Base-by-base conservation (phyloP, 1,140 invertebrate species). In the Ridgeia piscesae region DNA sequence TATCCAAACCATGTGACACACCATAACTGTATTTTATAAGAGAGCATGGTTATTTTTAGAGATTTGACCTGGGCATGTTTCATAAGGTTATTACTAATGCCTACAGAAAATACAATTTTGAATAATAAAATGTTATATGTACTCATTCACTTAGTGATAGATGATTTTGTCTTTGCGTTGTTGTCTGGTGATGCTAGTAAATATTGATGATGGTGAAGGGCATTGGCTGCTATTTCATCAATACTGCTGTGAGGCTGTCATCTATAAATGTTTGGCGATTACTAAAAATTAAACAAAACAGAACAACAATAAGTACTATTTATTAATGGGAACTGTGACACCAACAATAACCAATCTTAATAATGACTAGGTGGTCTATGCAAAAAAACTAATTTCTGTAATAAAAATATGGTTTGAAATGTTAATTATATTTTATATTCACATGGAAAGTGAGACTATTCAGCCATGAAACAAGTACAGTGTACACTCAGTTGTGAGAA, bases 221-320 rank as follows among this genome's bases (percentile, higher is more conserved):
- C 42, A 77, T 14, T 77, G 27, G 58, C 58, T 42, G 42, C 58
- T 21, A 77, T 77, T 17, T 77, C 2, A 21, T 77, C 11, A 14
- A 42, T 31, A 21, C 27, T 21, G 27, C 58, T 27, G 50, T 91
- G 50, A 42, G 31, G 27, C 33, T 35, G n/a, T 58, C 35, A 42
- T 58, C 50, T 27, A 58, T 33, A 35, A 58, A 91, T 42, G 35
- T 9, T 42, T 91, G 33, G 42, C 42, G 91, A 33, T 35, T 91
- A 42, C 31, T 91, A 33, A 35, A 91, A 35, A 42, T 91, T n/a
- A 17, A 34, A 58, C 33, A 91, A 48, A 35, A 91, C n/a, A 77
- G 58, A 77, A 77, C 58, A 31, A 31, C 58, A 77, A 77, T 77
- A 77, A 77, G 27, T 77, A 21, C 58, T 77, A 31, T 77, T 42